Percentiles rank a stretch among this genome's conserved stretches.
These are phyloP conservation scores for Mylabris phalerata DNA, from an alignment of 1,140 invertebrate genomes.

Conservation along the genomic window DNA sequence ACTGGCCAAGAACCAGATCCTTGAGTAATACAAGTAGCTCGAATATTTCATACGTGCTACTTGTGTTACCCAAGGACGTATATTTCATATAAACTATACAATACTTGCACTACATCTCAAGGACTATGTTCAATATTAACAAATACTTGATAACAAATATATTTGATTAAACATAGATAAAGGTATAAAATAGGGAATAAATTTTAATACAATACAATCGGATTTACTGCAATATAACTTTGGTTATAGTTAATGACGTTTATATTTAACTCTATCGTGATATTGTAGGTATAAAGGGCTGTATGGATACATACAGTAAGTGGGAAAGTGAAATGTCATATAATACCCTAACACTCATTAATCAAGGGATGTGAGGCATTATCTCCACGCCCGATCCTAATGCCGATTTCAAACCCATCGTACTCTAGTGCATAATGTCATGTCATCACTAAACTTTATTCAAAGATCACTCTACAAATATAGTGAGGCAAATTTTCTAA, in stretches of 20 bases:
- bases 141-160: too few species aligned
- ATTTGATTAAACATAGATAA: too few species aligned
- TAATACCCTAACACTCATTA: constrained; percentile 25
- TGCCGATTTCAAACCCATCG: constrained; percentile 13
- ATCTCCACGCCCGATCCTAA: constrained; percentile 20
- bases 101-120: too few species aligned
- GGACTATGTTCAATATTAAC: too few species aligned
- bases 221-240: background rate
- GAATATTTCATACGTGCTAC: constrained; percentile 29
- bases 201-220: too few species aligned
- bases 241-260: constrained; percentile 15
- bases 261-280: constrained; percentile 11
- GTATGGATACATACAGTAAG: constrained; percentile 16
- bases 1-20: constrained; percentile 20
- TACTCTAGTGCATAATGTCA: constrained; percentile 26
- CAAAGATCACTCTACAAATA: too few species aligned
- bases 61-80: constrained; percentile 26
- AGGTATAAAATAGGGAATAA: too few species aligned
- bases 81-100: too few species aligned
- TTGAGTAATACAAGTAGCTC: constrained; percentile 28
- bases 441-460: constrained; percentile 21
- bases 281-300: constrained; percentile 9
- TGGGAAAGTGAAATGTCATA: constrained; percentile 25
- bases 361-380: constrained; percentile 28
- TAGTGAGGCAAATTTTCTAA: too few species aligned